Evolutionary conservation across 2,888 invertebrate species (phyloP).

Genomic region (Pseudococcus longispinus): DNA sequence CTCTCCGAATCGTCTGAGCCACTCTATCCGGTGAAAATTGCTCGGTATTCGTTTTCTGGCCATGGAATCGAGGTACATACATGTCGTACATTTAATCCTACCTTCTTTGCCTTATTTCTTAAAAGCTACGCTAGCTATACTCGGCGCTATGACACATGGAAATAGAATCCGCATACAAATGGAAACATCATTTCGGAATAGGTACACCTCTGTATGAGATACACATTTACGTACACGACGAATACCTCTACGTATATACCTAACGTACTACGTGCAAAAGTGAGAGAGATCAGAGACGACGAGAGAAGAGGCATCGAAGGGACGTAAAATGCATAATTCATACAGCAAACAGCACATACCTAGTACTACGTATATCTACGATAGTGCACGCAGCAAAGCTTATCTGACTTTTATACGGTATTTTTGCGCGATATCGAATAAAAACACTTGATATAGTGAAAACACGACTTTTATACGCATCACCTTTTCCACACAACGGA

Average conservation of each 20-base stretch:
- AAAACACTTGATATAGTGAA: conserved; percentile 11
- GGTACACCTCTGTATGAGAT: background rate
- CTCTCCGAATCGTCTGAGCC: background rate
- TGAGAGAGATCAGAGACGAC: background rate
- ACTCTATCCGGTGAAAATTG: background rate
- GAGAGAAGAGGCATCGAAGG: background rate
- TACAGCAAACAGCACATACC: background rate
- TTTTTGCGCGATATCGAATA: background rate
- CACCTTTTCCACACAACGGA: background rate
- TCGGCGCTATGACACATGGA: background rate
- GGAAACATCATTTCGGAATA: background rate
- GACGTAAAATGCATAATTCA: background rate
- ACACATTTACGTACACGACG: background rate
- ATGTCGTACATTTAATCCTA: background rate
- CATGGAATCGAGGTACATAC: background rate
- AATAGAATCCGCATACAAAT: conserved; percentile 11
- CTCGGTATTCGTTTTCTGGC: background rate
- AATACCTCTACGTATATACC: too few relatives aligned
- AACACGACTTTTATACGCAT: background rate
- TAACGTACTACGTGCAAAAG: background rate
- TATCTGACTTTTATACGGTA: background rate
- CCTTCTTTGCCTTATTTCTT: background rate
- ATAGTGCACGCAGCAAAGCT: background rate
- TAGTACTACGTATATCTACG: background rate
- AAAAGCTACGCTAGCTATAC: background rate